Conservation (phyloP, 2,888 invertebrate genomes). For the Sinelater perroti region DNA sequence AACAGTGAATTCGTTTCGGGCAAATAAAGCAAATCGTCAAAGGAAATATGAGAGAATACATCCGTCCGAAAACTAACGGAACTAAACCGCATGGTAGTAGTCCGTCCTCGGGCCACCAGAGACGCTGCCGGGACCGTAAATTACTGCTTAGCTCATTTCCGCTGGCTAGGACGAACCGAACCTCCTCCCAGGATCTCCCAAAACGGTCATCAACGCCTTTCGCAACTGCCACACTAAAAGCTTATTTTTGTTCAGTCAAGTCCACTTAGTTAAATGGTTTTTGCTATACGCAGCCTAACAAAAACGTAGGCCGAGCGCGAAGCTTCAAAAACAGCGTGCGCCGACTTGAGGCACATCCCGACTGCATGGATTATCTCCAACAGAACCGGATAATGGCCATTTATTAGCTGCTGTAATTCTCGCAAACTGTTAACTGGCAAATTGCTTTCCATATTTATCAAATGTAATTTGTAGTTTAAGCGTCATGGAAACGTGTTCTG, state of each 20-base stretch:
- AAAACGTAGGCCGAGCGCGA: background rate
- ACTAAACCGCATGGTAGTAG: slow-evolving; percentile 20
- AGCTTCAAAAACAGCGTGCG: background rate
- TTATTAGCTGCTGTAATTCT: background rate
- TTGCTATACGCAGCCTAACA: slow-evolving; percentile 1
- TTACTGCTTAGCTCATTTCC: slow-evolving; percentile 45
- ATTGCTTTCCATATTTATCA: background rate
- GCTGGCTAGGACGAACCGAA: slow-evolving; percentile 31
- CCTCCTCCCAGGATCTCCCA: slow-evolving; percentile 32
- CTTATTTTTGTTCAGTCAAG: slow-evolving; percentile 20
- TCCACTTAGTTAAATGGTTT: slow-evolving; percentile 10
- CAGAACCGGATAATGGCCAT: slow-evolving; percentile 1
- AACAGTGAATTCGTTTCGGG: too few species aligned
- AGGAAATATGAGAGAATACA: slow-evolving; percentile 17
- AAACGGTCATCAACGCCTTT: slow-evolving; percentile 43
- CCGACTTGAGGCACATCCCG: background rate
- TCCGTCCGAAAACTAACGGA: slow-evolving; percentile 18
- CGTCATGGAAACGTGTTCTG: background rate
- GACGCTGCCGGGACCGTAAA: slow-evolving; percentile 41
- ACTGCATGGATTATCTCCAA: background rate
- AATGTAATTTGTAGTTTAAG: background rate
- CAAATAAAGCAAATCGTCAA: slow-evolving; percentile 5
- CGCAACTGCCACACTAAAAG: slow-evolving; percentile 46
- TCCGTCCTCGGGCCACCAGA: slow-evolving; percentile 28
- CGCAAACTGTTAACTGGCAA: background rate